These are phyloP conservation scores for Lasioglossum marginatum DNA, from an alignment of 2,888 invertebrate species.

Conservation along the genomic window DNA sequence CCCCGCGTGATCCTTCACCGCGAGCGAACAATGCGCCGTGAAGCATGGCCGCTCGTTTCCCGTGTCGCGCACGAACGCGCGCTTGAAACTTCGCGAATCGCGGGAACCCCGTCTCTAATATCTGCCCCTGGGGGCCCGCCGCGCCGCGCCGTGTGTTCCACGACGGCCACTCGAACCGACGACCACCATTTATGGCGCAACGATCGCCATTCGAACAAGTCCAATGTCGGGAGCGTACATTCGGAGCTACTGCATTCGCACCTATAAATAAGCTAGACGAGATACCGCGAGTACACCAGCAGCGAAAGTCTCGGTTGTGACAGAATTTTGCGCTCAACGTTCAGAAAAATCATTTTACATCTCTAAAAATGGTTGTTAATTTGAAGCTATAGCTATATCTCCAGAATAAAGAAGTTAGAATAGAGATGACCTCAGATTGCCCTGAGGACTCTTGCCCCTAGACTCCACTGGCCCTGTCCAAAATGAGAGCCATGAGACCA, in stretches of 20 bases:
- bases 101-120: slow-evolving; percentile 61
- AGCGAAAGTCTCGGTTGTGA: background rate
- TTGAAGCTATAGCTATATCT: background rate
- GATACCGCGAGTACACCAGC: background rate
- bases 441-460: too few species aligned
- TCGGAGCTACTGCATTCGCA: background rate
- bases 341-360: background rate
- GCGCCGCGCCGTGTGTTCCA: background rate
- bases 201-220: slow-evolving; percentile 3
- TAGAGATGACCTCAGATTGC: background rate
- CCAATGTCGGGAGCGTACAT: background rate
- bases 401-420: background rate
- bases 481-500: background rate
- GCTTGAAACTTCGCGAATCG: slow-evolving; percentile 66
- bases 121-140: slow-evolving; percentile 39
- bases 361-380: background rate
- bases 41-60: slow-evolving; percentile 67
- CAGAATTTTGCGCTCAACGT: background rate
- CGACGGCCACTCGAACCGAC: slow-evolving; percentile 1
- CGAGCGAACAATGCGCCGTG: slow-evolving; percentile 66
- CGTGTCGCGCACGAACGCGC: slow-evolving; percentile 59
- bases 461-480: background rate
- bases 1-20: slow-evolving; percentile 70
- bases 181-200: slow-evolving; percentile 9
- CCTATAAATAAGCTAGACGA: background rate